phyloP scores from a whole-genome alignment of 2,113 vertebrate genomes.

The Nannospalax galili region DNA sequence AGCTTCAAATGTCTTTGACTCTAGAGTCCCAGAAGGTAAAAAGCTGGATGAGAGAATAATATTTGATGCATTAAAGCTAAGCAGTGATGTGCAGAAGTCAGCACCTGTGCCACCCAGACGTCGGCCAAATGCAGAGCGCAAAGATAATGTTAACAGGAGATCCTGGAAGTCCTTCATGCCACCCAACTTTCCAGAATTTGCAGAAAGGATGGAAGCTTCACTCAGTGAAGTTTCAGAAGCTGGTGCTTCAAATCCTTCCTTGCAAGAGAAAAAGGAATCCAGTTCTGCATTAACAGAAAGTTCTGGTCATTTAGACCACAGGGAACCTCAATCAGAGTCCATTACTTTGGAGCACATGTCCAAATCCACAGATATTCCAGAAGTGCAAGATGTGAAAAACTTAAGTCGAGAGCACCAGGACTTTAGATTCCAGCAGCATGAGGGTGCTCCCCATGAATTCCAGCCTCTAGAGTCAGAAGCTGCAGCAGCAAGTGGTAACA shows the following conservation, averaged over 20 bases:
- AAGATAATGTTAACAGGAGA: conserved; percentile 95
- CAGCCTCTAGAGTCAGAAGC: conserved; percentile 78
- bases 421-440: conserved; percentile 72
- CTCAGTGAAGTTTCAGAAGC: conserved; percentile 89
- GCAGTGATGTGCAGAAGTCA: conserved; percentile 92
- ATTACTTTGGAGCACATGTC: conserved; percentile 85
- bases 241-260: conserved; percentile 85
- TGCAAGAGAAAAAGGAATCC: conserved; percentile 91
- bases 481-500: conserved; percentile 54
- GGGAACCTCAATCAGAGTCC: conserved; percentile 80
- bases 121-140: conserved; percentile 89
- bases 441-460: conserved; percentile 77
- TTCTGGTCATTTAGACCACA: conserved; percentile 69
- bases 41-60: conserved; percentile 97
- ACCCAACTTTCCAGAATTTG: conserved; percentile 96
- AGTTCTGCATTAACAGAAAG: conserved; percentile 81
- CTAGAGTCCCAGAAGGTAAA: conserved; percentile 86
- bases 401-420: conserved; percentile 69
- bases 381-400: conserved; percentile 76
- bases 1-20: conserved; percentile 89
- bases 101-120: conserved; percentile 91
- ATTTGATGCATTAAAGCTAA: conserved; percentile 97
- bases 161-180: conserved; percentile 99
- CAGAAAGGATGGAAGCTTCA: conserved; percentile 93
- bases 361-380: conserved; percentile 74